Evolutionary conservation across 1,140 invertebrate genomes (phyloP), one percentile per base, ranked within the genome.

Genomic region (Melitaea cinxia): DNA sequence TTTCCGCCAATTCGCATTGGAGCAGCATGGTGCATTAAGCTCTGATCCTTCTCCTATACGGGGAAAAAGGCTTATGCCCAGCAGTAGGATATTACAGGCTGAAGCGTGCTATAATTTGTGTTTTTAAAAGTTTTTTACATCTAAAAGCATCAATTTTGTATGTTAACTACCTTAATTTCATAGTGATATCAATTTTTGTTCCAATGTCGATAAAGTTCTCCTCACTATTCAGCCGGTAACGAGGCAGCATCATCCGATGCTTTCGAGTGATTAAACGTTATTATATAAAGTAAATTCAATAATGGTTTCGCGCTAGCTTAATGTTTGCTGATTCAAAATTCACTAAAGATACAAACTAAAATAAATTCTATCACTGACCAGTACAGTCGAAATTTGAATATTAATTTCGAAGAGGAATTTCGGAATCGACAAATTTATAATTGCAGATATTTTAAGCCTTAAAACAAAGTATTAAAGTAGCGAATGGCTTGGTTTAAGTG

Each of bases 201-300:
- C 23, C 23, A 0, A 47, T 47, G 63, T 77, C 72, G 74, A 76
- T 72, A 67, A 37, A 23, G 35, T 15, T 14, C 35, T 17, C 66
- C 70, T 67, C 73, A 63, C 76, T 78, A 67, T 17, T 42, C 19
- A 10, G 62, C 76, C 17, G 72, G 80, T 83, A 88, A 83, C 82
- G 80, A 86, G 83, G 73, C 82, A 84, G 79, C 81, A 81, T 77
- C 82, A 77, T 70, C 75, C 73, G 85, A 86, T 89, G 80, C 75
- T 87, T 88, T 88, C 80, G 61, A 82, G 77, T 85, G 83, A 91
- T 91, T 89, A 91, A 91, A 78, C 83, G 84, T 87, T 91, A 91
- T 91, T 91, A 89, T 91, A 84, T 89, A 88, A 89, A 88, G 86
- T 90, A 90, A 91, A 91, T 91, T 91, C 86, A 91, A 91, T 91